These are phyloP conservation scores for Gonatopus flavifemur DNA, from an alignment of 1,140 invertebrate genomes.

Conservation along the genomic window DNA sequence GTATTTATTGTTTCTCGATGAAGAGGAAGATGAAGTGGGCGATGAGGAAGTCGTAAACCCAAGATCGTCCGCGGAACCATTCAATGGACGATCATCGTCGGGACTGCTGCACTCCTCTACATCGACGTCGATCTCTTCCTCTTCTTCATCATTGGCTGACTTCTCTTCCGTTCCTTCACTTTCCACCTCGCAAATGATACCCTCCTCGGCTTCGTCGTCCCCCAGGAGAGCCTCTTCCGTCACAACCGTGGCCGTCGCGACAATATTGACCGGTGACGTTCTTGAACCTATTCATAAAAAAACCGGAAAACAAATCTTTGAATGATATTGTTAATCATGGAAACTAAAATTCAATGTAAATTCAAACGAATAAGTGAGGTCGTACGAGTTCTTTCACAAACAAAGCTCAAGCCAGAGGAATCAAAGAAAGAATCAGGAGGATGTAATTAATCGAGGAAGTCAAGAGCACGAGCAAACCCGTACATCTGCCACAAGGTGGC, in stretches of 20 bases:
- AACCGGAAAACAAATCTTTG: conserved; percentile 10
- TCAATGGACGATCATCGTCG: conserved; percentile 51
- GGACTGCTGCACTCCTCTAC: conserved; percentile 41
- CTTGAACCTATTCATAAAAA: conserved; percentile 40
- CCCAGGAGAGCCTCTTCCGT: conserved; percentile 43
- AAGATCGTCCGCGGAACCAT: conserved; percentile 62
- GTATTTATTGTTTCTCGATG: conserved; percentile 14
- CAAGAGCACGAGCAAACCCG: too few relatives aligned
- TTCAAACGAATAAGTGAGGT: conserved; percentile 26
- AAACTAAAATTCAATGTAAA: conserved; percentile 10
- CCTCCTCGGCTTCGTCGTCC: conserved; percentile 44
- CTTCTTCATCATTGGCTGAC: too few relatives aligned
- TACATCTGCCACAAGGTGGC: conserved; percentile 33
- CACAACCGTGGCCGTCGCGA: conserved; percentile 48
- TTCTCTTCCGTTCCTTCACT: conserved; percentile 56
- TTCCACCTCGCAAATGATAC: conserved; percentile 41
- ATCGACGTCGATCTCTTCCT: too few relatives aligned
- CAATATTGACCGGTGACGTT: conserved; percentile 51
- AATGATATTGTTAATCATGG: conserved; percentile 8
- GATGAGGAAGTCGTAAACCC: conserved; percentile 61
- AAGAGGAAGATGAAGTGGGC: conserved; percentile 37
- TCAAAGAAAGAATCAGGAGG: too few relatives aligned
- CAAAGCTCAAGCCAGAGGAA: conserved; percentile 5
- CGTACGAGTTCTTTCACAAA: conserved; percentile 17
- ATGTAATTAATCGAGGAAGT: conserved; percentile 40